A percentile compares a stretch with the other conserved stretches of the same genome.
phyloP scores from a whole-genome alignment of 2,888 invertebrate genomes.

The Rhynchonema sp. region DNA sequence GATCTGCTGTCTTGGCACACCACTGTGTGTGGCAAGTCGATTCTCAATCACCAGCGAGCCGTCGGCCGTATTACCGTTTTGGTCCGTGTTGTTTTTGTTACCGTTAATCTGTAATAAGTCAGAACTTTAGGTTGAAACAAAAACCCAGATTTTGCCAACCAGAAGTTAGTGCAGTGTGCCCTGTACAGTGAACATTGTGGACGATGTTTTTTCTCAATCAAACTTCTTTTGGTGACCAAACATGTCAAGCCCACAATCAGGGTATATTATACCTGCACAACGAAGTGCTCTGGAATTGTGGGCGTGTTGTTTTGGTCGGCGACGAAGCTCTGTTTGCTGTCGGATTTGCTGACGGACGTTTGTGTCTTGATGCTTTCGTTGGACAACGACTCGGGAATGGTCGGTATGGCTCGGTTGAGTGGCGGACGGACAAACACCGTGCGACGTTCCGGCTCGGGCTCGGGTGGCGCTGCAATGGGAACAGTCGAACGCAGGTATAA shows the following conservation, averaged over 20 bases:
- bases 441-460: neutral
- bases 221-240: too few relatives aligned
- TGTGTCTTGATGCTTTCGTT: constrained; percentile 15
- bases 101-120: too few relatives aligned
- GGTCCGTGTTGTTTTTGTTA: too few relatives aligned
- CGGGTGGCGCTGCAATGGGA: neutral
- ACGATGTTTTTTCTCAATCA: too few relatives aligned
- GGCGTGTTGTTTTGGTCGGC: neutral
- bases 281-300: neutral
- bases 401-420: constrained; percentile 23
- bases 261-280: too few relatives aligned
- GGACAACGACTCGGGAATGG: constrained; percentile 24
- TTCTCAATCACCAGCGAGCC: neutral
- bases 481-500: too few relatives aligned
- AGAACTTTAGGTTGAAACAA: too few relatives aligned
- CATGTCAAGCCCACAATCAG: too few relatives aligned
- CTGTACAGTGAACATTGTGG: too few relatives aligned
- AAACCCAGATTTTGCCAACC: too few relatives aligned
- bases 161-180: too few relatives aligned
- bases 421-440: constrained; percentile 15
- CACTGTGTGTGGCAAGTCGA: neutral
- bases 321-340: neutral
- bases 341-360: neutral
- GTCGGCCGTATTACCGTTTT: neutral
- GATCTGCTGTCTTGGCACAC: neutral